These are phyloP conservation scores for Oryctes rhinoceros DNA, from an alignment of 1,140 invertebrate species.

Conservation along the genomic window DNA sequence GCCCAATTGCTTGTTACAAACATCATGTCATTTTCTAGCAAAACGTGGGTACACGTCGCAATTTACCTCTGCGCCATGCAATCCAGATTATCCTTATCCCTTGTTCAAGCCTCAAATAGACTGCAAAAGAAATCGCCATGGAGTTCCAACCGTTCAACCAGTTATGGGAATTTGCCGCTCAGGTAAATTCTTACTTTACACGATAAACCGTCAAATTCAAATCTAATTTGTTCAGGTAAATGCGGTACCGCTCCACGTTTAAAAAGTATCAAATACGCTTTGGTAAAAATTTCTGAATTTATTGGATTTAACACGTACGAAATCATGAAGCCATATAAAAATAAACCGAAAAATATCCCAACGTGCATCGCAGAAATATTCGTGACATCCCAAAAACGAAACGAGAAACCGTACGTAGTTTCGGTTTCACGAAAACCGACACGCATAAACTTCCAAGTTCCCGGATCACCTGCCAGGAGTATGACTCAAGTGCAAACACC, in stretches of 20 bases:
- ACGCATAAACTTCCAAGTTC: neutral
- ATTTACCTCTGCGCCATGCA: neutral
- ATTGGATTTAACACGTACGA: conserved; percentile 13
- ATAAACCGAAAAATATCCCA: conserved; percentile 10
- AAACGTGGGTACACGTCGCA: neutral
- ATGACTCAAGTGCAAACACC: neutral
- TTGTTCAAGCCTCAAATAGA: neutral
- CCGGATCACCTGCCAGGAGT: neutral
- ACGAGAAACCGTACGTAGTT: neutral
- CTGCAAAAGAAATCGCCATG: neutral
- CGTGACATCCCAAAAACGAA: neutral
- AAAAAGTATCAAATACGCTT: conserved; percentile 7
- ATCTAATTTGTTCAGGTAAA: neutral
- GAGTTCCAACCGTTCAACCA: neutral
- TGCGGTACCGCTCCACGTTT: neutral
- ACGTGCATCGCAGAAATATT: conserved; percentile 19
- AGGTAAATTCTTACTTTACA: neutral
- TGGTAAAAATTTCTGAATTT: conserved; percentile 27
- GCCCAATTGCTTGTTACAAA: no score
- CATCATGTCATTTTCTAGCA: neutral
- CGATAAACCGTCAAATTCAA: neutral
- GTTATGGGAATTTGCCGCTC: neutral
- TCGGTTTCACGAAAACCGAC: neutral
- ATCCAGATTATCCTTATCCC: neutral
- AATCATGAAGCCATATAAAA: conserved; percentile 9